Conservation (phyloP, 2,888 invertebrate genomes). For the Lacanobia oleracea region DNA sequence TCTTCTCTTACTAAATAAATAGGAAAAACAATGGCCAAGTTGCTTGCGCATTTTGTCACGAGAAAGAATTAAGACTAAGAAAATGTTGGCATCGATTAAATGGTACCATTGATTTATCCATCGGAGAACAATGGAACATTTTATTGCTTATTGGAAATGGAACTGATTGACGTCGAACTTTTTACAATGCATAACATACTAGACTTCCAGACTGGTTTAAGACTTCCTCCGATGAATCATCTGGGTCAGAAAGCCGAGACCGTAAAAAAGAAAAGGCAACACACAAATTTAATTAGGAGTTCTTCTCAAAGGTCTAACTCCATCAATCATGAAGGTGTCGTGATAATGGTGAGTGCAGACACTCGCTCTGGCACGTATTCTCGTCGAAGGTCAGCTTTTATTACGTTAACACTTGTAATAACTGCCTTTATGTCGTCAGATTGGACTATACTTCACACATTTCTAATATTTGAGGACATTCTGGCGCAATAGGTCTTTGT, state of each 20-base stretch:
- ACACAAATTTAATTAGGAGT: slow-evolving; percentile 62
- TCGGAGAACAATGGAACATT: slow-evolving; percentile 60
- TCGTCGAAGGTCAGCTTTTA: slow-evolving; percentile 67
- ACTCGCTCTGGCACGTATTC: slow-evolving; percentile 64
- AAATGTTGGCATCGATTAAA: slow-evolving; percentile 54
- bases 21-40: slow-evolving; percentile 31
- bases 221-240: slow-evolving; percentile 66
- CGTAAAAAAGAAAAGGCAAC: slow-evolving; percentile 59
- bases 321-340: slow-evolving; percentile 67
- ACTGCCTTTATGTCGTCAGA: slow-evolving; percentile 59
- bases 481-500: slow-evolving; percentile 42
- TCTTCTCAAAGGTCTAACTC: slow-evolving; percentile 57
- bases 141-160: slow-evolving; percentile 64
- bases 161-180: slow-evolving; percentile 48
- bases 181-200: slow-evolving; percentile 49
- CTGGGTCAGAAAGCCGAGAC: slow-evolving; percentile 49
- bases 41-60: slow-evolving; percentile 34
- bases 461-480: slow-evolving; percentile 16
- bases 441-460: slow-evolving; percentile 36
- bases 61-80: slow-evolving; percentile 42
- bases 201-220: slow-evolving; percentile 43
- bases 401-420: slow-evolving; percentile 58
- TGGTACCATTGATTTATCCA: slow-evolving; percentile 49
- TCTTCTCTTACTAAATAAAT: slow-evolving; percentile 14
- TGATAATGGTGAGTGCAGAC: slow-evolving; percentile 68